phyloP scores from a whole-genome alignment of 53 echinoderm and acorn worm genomes.

The Actinopyga echinites region DNA sequence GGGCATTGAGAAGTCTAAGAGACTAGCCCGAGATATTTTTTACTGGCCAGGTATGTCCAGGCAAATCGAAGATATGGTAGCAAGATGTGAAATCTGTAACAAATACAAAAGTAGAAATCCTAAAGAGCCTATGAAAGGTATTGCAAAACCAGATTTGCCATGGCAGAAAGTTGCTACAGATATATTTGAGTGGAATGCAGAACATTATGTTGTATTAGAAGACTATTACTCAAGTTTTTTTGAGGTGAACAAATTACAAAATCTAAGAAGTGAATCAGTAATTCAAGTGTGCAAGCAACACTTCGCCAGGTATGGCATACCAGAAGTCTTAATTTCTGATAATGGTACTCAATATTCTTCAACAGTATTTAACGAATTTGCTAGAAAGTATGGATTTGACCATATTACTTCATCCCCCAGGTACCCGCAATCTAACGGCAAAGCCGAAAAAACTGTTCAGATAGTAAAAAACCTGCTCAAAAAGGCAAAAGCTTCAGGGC shows the following conservation, averaged over 20 bases:
- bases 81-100: slow-evolving; percentile 41
- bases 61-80: slow-evolving; percentile 47
- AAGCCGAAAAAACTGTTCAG: slow-evolving; percentile 58
- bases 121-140: slow-evolving; percentile 37
- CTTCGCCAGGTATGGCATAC: slow-evolving; percentile 49
- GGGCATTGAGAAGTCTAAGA: slow-evolving; percentile 40
- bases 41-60: slow-evolving; percentile 54
- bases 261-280: slow-evolving; percentile 35
- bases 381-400: slow-evolving; percentile 51
- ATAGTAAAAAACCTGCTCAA: slow-evolving; percentile 52
- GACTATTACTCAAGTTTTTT: slow-evolving; percentile 67
- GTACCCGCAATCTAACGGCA: slow-evolving; percentile 57
- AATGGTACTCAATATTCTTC: too few relatives aligned
- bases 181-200: slow-evolving; percentile 57
- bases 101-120: not conserved
- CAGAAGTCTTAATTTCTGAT: too few relatives aligned
- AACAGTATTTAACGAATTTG: too few relatives aligned
- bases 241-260: slow-evolving; percentile 44
- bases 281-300: slow-evolving; percentile 54
- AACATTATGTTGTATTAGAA: slow-evolving; percentile 44
- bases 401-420: slow-evolving; percentile 53
- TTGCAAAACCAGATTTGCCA: slow-evolving; percentile 48
- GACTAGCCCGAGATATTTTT: slow-evolving; percentile 42
- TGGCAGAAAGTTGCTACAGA: slow-evolving; percentile 70
- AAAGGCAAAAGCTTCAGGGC: slow-evolving; percentile 52